Conservation (phyloP, 2,113 vertebrate genomes). For the Chroicocephalus ridibundus region DNA sequence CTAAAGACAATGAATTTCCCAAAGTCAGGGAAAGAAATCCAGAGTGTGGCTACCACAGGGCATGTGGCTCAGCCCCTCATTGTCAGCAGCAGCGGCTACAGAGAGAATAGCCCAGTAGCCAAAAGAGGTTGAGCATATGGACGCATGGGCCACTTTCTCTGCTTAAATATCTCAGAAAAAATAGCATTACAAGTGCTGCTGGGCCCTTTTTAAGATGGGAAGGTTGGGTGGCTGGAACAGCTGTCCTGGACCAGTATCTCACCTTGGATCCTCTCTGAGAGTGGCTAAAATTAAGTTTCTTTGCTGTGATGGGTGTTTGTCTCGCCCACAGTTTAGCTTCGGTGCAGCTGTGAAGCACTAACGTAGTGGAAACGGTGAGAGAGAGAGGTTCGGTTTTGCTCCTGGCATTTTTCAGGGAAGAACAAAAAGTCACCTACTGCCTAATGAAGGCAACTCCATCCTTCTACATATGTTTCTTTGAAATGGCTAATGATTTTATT, state of each 20-base stretch:
- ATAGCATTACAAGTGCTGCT: neutral
- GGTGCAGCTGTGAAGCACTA: neutral
- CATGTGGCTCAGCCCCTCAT: conserved; percentile 1
- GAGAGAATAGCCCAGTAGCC: neutral
- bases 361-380: neutral
- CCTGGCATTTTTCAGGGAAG: neutral
- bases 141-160: neutral
- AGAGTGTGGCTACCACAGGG: conserved; percentile 26
- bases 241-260: neutral
- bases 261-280: neutral
- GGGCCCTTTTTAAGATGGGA: neutral
- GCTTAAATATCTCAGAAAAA: neutral
- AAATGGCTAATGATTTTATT: neutral
- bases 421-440: neutral
- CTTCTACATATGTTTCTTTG: neutral
- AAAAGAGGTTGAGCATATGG: neutral
- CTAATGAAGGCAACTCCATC: neutral
- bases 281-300: neutral
- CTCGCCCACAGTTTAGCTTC: neutral
- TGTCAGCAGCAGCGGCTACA: neutral
- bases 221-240: neutral
- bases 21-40: conserved; percentile 60
- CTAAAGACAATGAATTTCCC: conserved; percentile 60
- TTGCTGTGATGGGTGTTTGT: neutral
- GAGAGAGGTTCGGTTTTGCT: neutral